Evolutionary conservation across 2,797 vertebrate species (phyloP), one percentile per base, ranked within the genome.

Genomic region (Huso huso): DNA sequence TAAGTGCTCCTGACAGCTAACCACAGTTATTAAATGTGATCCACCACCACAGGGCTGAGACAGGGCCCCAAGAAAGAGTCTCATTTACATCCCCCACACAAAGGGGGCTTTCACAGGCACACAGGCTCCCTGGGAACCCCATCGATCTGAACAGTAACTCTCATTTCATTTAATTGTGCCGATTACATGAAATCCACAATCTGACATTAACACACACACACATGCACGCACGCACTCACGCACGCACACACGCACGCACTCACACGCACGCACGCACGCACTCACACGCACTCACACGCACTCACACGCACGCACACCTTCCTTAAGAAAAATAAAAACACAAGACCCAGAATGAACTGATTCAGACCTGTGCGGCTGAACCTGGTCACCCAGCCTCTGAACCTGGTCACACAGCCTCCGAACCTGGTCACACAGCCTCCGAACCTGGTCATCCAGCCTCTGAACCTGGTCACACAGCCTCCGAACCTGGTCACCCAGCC

Each of bases 11-110:
- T 93, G 93, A 92, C 91, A 93, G 90, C 87, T 88, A 79, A 88
- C 90, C 87, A 64, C 87, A 89, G 87, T 93, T 94, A 91, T 93
- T 94, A 90, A 88, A 93, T 87, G 86, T 88, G 91, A 94, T 91
- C 91, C 82, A 79, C 90, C 87, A 87, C 85, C 89, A 82, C 89
- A 77, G 83, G 83, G 86, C 84, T 82, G 70, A 86, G 88, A 82
- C 85, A 70, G 75, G 49, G 74, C 77, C 66, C 68, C 65, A 69
- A 37, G 51, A 65, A 8, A 37, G 63, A 55, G 52, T 23, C 52
- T 9, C 7, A 23, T 78, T 76, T 80, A 81, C 77, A 75, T 78
- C 78, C 79, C 74, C 74, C 75, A 82, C 82, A 90, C 87, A 89
- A 88, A 86, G 87, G 68, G 79, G 1, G 83, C 88, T 89, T 89